Evolutionary conservation across 2,888 invertebrate genomes (phyloP), one percentile per base, ranked within the genome.

Genomic region (Lasioglossum morio): DNA sequence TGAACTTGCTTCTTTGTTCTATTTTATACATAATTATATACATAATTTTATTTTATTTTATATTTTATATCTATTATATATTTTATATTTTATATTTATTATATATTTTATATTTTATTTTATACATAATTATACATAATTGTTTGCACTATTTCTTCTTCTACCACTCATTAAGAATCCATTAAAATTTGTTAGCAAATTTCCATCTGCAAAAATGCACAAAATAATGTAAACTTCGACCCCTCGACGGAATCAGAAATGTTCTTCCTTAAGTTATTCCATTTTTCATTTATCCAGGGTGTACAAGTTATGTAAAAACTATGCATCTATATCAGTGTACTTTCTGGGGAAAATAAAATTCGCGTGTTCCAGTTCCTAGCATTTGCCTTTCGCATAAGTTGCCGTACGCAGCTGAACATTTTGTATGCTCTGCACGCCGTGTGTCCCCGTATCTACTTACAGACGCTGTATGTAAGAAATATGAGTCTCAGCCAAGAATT

Each of bases 401-500:
- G 60, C 57, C 66, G 46, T 57, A 48, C 69, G 60, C 82, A 82
- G 76, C 37, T 79, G 79, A 72, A 85, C 72, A 84, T 84, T 85
- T 79, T 73, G 72, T 84, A 79, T 84, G 79, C 85, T 19, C 30
- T 14, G 75, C 40, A 66, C 72, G 48, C 12, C 30, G 30, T 16
- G 16, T 69, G 78, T 78, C 46, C 34, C 74, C 60, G 77, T 63
- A 23, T 27, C 30, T 66, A 66, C 57, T 79, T 46, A 72, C 78
- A 46, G 19, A 63, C 75, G 63, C 34, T 79, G 40, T 43, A 85
- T n/a, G 53, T 46, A 84, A 84, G 84, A 85, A 84, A 79, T 85
- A 85, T 72, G 84, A 84, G 14, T 46, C 23, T 66, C 34, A 76
- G 84, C 75, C 78, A 79, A 63, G 72, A 85, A 85, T 79, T 84